Conservation (phyloP, 2,797 vertebrate species). For the Oceanodroma leucorhoa region DNA sequence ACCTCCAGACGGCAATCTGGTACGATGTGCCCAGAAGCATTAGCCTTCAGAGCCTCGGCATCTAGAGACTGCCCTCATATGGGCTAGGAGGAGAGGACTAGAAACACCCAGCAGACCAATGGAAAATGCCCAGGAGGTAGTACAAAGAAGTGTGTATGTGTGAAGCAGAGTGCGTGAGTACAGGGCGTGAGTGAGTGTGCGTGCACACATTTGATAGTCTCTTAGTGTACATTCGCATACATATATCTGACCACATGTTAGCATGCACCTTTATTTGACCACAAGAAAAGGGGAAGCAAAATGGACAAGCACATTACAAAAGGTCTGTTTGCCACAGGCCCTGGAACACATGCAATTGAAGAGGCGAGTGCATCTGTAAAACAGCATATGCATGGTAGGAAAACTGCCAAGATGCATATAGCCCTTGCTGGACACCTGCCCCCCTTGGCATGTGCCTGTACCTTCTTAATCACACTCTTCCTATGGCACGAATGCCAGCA, state of each 20-base stretch:
- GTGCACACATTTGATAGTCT: not conserved
- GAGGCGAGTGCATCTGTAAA: not conserved
- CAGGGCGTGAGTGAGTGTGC: rapidly evolving
- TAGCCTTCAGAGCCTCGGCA: not conserved
- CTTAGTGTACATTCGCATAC: not conserved
- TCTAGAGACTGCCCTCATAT: not conserved
- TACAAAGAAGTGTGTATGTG: not conserved
- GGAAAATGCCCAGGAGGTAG: not conserved
- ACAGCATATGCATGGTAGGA: not conserved
- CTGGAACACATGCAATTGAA: not conserved
- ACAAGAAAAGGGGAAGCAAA: not conserved
- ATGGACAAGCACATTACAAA: rapidly evolving
- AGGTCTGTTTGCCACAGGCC: not conserved
- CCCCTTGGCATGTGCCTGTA: not conserved
- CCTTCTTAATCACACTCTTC: not conserved
- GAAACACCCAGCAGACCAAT: not conserved
- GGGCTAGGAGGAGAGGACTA: not conserved
- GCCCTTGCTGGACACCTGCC: not conserved
- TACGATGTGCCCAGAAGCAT: not conserved
- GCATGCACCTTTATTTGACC: not conserved
- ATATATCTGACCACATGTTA: not conserved
- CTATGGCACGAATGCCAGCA: rapidly evolving
- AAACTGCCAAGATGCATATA: rapidly evolving
- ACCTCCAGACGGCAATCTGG: not conserved
- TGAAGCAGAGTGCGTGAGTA: not conserved